Base-by-base conservation (phyloP, 2,888 invertebrate genomes). In the Meganola albula region DNA sequence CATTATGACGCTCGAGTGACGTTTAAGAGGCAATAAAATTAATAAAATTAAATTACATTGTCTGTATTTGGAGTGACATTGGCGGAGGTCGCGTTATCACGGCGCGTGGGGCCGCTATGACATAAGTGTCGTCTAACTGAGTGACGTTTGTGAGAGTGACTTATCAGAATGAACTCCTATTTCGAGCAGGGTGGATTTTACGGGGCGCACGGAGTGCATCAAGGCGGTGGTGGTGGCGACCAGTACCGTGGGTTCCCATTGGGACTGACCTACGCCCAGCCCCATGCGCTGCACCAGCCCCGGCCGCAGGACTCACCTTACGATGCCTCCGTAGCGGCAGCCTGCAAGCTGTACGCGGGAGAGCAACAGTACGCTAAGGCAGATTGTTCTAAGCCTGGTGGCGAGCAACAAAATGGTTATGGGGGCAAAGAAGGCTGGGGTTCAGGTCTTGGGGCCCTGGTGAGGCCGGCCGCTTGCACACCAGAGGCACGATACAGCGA, bases 161-260 rank as follows among this genome's bases (percentile, higher is more conserved):
- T 59, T 61, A 67, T 68, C 78, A 90, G 79, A 80, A 96, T 96
- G 96, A 96, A 96, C 93, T 96, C 96, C 76, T 97, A 96, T 84
- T 97, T 96, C 83, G 96, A 96, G 89, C 96, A 96, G 89, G 93
- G 93, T 82, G 96, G 96, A 83, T 97, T 97, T 89, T 96, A 97
- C 88, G 95, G 96, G 69, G 90, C 92, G 66, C 95, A 95, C 82
- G 95, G 95, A 72, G 84, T 84, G 62, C 92, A 95, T 87, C 92
- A 95, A 87, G 89, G 90, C 44, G 89, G 91, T 55, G 90, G 83
- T 10, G 89, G 91, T 40, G 93, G 95, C 56, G 90, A 93, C 83
- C 91, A 93, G 77, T 94, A 95, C 78, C 89, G 95, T 67, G 93
- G 95, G 47, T 96, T 96, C 70, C 96, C 96, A 9, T 86, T 96